Evolutionary conservation across 2,797 vertebrate species (phyloP), one percentile per base, ranked within the genome.

Genomic region (Betta splendens): DNA sequence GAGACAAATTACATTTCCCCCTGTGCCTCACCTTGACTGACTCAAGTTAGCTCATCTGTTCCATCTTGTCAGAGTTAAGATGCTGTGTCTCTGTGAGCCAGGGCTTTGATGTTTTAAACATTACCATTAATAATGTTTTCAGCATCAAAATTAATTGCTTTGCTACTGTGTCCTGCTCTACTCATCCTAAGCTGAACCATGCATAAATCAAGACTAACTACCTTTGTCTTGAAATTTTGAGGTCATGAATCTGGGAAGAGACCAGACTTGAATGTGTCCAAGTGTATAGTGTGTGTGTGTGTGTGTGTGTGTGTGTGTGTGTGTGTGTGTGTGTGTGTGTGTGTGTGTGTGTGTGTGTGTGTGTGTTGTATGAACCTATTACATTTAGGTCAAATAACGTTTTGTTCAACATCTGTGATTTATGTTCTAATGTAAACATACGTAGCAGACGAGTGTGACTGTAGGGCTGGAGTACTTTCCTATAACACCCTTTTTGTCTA

Each of bases 41-140:
- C 84, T 86, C 79, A 69, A 77, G 78, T 85, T 81, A 80, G 77
- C 87, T 89, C 87, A 80, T 88, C 83, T 85, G 74, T 81, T 88
- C 85, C 84, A 80, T 79, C 83, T 84, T 81, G 86, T 78, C 86
- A 77, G 83, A 82, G 84, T 64, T 51, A 64, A 78, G 77, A 85
- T 84, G 87, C 84, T 81, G 79, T 72, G 84, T 85, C 85, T 84
- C 69, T 58, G 80, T 85, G 83, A 78, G 80, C 58, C 33, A 5
- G 32, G 17, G 60, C 85, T 91, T 88, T 90, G 85, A 91, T 89
- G 85, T 87, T 89, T 87, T 85, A 88, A 88, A 86, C 87, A 91
- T 91, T 86, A 89, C 75, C 87, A 87, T 91, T 88, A 87, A 89
- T 89, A 90, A 89, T 88, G 85, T 88, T 89, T 90, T 87, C 85